Conservation (phyloP, 2,888 invertebrate species). For the Morinoia aosen region DNA sequence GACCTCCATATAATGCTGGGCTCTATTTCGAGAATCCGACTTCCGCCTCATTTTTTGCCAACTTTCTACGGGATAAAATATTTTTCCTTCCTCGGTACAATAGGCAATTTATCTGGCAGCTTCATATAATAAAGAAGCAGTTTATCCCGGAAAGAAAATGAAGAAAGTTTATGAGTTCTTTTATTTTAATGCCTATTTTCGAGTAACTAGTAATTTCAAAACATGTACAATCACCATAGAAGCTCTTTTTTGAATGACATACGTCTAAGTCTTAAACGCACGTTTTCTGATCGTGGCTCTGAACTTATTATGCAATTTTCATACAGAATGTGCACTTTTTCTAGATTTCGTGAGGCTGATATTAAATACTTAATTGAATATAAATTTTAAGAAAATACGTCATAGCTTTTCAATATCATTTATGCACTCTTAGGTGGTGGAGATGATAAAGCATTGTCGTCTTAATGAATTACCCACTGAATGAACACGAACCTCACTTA, state of each 20-base stretch:
- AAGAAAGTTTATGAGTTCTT: neutral
- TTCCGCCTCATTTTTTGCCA: conserved; percentile 15
- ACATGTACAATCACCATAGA: neutral
- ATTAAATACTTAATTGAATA: too few relatives aligned
- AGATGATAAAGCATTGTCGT: too few relatives aligned
- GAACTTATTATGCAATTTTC: neutral
- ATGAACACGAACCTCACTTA: too few relatives aligned
- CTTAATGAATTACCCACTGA: too few relatives aligned
- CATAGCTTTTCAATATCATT: too few relatives aligned
- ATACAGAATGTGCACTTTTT: neutral
- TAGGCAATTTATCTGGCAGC: neutral
- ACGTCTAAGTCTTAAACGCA: too few relatives aligned
- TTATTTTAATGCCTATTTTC: neutral
- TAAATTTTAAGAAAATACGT: too few relatives aligned
- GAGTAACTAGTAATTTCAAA: neutral
- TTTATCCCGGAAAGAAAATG: neutral
- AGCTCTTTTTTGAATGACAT: too few relatives aligned
- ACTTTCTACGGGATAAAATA: neutral
- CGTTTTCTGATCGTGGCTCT: neutral
- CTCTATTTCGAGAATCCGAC: neutral
- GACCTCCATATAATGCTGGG: neutral
- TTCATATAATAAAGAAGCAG: neutral
- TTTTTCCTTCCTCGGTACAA: neutral
- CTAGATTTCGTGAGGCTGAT: neutral
- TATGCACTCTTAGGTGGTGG: too few relatives aligned